Base-by-base conservation (phyloP, 2,113 vertebrate species). In the Microtus richardsoni region DNA sequence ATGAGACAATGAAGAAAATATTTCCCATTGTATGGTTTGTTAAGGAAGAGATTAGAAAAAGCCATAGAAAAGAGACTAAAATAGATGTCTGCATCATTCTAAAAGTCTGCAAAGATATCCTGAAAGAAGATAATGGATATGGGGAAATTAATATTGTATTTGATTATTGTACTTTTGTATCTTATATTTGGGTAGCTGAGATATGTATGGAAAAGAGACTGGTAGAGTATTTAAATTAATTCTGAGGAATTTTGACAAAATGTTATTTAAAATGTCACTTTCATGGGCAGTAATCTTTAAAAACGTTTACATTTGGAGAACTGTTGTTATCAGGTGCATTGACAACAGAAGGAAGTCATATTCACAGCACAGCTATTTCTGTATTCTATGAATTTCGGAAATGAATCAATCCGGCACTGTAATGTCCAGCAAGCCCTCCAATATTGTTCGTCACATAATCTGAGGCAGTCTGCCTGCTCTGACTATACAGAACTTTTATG, bases 261-360 rank as follows among this genome's bases (percentile, higher is more conserved):
- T 44, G 5, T 92, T 64, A 80, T 80, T 70, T 70, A 39, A 36
- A 71, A n/a, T 83, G 8, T 70, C 68, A 58, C 74, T 52, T 24
- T 24, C 19, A 71, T 24, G 47, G n/a, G 52, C 79, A 93, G 19
- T 28, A 68, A 22, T 47, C 88, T 80, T 7, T 58, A 93, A 75
- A 94, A 92, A 64, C 11, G 64, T 93, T 91, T 70, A 22, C 1
- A 90, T 66, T 24, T 19, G 58, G 36, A 95, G 28, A 92, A 47
- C 73, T 75, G 58, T 88, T 7, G 3, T 54, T 36, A 74, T 36
- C 0, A 75, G 77, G 21, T 83, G 74, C 84, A 41, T 89, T 70
- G 79, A 30, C 80, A 95, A 88, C 39, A 71, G 74, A 77, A 84
- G 9, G 30, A 93, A 71, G 41, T 41, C 17, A 39, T 14, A 64